Evolutionary conservation across 2,113 vertebrate genomes (phyloP).

Genomic region (Narcine bancroftii): DNA sequence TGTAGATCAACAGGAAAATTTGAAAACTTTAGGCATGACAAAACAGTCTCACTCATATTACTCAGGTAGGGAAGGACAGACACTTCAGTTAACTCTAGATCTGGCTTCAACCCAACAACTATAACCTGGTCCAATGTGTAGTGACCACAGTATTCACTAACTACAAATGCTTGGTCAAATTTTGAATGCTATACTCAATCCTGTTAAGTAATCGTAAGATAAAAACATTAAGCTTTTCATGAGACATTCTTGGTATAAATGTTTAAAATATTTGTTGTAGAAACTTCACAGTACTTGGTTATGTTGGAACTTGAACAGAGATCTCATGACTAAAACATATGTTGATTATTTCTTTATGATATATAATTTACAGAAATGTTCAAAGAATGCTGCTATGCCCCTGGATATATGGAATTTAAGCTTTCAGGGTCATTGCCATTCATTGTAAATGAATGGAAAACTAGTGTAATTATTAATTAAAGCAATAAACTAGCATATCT

Average conservation of each 20-base stretch:
- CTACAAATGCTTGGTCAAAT: too few species aligned
- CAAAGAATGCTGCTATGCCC: neutral
- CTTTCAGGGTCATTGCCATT: neutral
- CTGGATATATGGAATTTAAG: neutral
- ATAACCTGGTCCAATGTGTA: too few species aligned
- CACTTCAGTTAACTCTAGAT: too few species aligned
- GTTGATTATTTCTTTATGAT: neutral
- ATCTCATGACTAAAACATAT: neutral
- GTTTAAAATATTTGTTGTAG: neutral
- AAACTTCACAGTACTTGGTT: neutral
- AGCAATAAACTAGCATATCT: neutral
- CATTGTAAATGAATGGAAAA: neutral
- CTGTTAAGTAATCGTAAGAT: too few species aligned
- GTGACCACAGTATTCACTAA: too few species aligned
- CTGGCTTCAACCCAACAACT: too few species aligned
- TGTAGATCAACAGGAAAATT: neutral
- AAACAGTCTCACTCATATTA: too few species aligned
- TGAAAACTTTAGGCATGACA: neutral
- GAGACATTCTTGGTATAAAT: neutral
- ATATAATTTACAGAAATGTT: neutral
- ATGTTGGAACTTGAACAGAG: neutral
- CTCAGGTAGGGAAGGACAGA: too few species aligned
- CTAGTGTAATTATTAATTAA: neutral
- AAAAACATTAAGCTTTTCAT: too few species aligned
- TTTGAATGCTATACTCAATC: too few species aligned